Evolutionary conservation across 1,140 invertebrate species (phyloP).

Genomic region (Temnothorax longispinosus): DNA sequence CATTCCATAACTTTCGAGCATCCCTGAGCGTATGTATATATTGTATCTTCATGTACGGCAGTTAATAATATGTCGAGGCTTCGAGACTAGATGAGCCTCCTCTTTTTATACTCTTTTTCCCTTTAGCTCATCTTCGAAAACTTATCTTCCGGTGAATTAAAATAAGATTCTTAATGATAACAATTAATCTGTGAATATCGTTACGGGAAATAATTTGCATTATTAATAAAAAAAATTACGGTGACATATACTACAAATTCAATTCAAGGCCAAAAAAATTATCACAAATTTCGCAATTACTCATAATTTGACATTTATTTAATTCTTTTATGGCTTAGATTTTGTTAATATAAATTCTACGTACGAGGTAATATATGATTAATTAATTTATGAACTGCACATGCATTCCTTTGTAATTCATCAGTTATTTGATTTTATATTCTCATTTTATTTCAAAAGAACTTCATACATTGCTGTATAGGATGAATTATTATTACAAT

Average conservation of each 20-base stretch:
- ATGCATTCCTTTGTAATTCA: not conserved
- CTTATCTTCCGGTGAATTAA: not conserved
- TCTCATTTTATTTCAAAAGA: not conserved
- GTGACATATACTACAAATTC: not conserved
- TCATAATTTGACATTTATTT: not conserved
- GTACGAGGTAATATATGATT: slow-evolving; percentile 26
- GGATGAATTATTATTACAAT: not conserved
- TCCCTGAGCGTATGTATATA: slow-evolving; percentile 72
- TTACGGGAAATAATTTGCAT: slow-evolving; percentile 1
- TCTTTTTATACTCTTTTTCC: slow-evolving; percentile 31
- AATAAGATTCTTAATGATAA: not conserved
- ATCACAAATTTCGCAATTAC: not conserved
- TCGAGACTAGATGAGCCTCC: slow-evolving; percentile 15
- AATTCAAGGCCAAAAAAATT: not conserved
- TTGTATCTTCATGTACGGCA: slow-evolving; percentile 70
- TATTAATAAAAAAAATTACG: not conserved
- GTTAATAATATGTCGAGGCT: slow-evolving; percentile 71
- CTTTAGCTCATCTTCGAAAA: not conserved
- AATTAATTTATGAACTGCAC: slow-evolving; percentile 31
- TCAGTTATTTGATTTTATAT: not conserved
- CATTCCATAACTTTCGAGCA: slow-evolving; percentile 81
- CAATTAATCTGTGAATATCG: not conserved
- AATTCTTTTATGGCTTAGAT: not conserved
- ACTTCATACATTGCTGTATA: not conserved
- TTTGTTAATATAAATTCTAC: not conserved